Evolutionary conservation across 2,797 vertebrate genomes (phyloP), one percentile per base, ranked within the genome.

Genomic region (Rhinella marina): DNA sequence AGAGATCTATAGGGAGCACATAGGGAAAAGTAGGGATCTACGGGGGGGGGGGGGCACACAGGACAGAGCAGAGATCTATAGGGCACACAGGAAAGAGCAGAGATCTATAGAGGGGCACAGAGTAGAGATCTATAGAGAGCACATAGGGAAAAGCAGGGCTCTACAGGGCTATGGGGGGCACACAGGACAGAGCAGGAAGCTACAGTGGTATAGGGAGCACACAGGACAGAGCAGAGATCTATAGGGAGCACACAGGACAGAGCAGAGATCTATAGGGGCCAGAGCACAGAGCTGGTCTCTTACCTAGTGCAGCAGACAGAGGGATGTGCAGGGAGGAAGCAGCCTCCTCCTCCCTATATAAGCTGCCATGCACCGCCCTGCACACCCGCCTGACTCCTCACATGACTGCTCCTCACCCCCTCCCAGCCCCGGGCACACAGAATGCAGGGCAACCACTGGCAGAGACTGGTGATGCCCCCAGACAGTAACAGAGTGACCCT

Each of bases 381-480:
- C 41, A 13, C 14, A 48, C 57, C 73, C 84, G 32, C 84, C 57
- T 85, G 84, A 85, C 73, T 57, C n/a, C 25, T 85, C 84, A 85
- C 73, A 78, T 85, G 84, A 77, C 54, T 75, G 17, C 73, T 19
- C 54, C 50, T 25, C 25, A 41, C 72, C 41, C 2, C 1, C 3
- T 0, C 12, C 19, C 52, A 73, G 56, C 29, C 13, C 66, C 16
- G 29, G 29, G 29, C 23, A 59, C 66, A 72, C 4, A 7, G 21
- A 19, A 7, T 21, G 59, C 59, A 64, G 56, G 6, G 23, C 32
- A 25, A 54, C 12, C n/a, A 56, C 75, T 0, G 7, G 8, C n/a
- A 13, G 41, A 41, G 41, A 41, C 8, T 23, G 11, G n/a, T 66
- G n/a, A 25, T 66, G 64, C n/a, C 61, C 62, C 25, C n/a, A 66